Percentiles rank a stretch among this genome's conserved stretches.
phyloP scores from a whole-genome alignment of 1,140 invertebrate genomes.

The Philotrypesis tridentata region DNA sequence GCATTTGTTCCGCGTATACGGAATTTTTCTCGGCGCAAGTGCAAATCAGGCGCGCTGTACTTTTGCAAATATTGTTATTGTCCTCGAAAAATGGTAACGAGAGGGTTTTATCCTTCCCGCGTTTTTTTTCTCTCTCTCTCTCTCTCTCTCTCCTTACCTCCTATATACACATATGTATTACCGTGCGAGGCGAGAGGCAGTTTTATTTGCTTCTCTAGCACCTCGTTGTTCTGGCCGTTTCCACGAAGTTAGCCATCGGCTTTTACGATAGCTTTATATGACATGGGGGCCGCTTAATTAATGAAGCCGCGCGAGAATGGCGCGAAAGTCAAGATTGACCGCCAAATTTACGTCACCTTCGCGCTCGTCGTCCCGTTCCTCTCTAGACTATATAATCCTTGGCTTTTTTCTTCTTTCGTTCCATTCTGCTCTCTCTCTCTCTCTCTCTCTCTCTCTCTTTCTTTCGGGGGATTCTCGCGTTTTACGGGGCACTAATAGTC shows the following conservation, averaged over 20 bases:
- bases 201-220: constrained; percentile 34
- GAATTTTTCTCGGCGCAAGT: no score
- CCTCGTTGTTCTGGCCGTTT: constrained; percentile 47
- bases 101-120: no score
- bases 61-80: background rate
- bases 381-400: background rate
- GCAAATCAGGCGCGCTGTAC: no score
- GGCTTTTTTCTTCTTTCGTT: background rate
- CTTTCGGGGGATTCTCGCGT: background rate
- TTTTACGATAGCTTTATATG: constrained; percentile 56
- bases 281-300: constrained; percentile 54
- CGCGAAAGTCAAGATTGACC: constrained; percentile 43
- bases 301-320: constrained; percentile 50
- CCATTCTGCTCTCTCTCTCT: background rate
- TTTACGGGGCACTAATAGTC: constrained; percentile 37
- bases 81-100: no score
- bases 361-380: background rate
- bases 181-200: no score
- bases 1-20: no score
- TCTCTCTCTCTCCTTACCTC: no score
- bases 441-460: constrained; percentile 12
- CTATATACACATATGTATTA: no score
- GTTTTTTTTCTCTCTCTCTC: no score
- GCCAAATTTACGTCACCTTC: constrained; percentile 44
- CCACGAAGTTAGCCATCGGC: constrained; percentile 54